A percentile compares a stretch with the other conserved stretches of the same genome.
Evolutionary conservation across 1,140 invertebrate genomes (phyloP).

Genomic region (Adelges cooleyi): DNA sequence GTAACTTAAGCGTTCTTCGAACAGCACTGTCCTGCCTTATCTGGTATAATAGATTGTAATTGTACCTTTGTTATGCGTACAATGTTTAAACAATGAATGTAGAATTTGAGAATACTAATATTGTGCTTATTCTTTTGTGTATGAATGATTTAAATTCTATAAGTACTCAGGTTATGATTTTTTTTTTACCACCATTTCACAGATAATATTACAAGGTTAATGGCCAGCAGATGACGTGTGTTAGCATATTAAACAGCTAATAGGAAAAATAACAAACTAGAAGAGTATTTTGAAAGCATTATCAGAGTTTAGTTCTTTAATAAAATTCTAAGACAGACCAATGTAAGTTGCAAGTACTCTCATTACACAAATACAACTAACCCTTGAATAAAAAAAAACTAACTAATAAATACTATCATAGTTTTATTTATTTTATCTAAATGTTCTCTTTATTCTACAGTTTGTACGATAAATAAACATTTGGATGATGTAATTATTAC

Average conservation of each 20-base stretch:
- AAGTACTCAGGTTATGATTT: not conserved
- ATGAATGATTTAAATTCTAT: slow-evolving; percentile 5
- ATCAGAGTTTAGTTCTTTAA: too few species aligned
- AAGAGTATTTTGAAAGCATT: too few species aligned
- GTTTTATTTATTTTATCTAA: too few species aligned
- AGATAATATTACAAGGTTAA: slow-evolving; percentile 19
- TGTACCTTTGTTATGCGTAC: too few species aligned
- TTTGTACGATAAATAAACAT: not conserved
- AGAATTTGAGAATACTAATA: not conserved
- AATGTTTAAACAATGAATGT: too few species aligned
- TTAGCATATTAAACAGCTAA: not conserved
- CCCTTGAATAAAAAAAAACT: not conserved
- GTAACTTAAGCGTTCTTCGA: too few species aligned
- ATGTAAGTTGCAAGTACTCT: slow-evolving; percentile 2
- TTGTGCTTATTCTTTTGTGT: not conserved
- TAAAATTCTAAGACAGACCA: not conserved
- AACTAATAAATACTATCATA: not conserved
- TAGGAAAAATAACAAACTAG: not conserved
- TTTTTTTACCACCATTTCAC: slow-evolving; percentile 4
- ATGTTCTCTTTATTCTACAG: too few species aligned
- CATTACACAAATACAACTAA: not conserved
- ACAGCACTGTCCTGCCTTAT: too few species aligned
- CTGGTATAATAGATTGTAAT: too few species aligned
- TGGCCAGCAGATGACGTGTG: slow-evolving; percentile 3
- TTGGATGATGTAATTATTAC: not conserved